Conservation (phyloP, 2,113 vertebrate genomes). For the Phyllopteryx taeniolatus region DNA sequence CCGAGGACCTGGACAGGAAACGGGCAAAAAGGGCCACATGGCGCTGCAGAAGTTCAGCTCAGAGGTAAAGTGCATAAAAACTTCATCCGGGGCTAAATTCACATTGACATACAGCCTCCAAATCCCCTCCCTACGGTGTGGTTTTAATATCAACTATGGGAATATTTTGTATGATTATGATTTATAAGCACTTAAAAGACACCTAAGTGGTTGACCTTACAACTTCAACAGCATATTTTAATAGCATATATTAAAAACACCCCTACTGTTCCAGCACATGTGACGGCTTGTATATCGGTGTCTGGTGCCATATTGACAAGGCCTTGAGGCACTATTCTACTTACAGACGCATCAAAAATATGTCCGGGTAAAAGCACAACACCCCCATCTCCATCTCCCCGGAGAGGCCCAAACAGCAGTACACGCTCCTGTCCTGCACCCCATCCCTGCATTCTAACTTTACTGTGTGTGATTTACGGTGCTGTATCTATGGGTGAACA, state of each 20-base stretch:
- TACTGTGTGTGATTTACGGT: slow-evolving; percentile 88
- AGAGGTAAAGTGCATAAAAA: slow-evolving; percentile 88
- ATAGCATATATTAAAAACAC: slow-evolving; percentile 80
- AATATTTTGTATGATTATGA: slow-evolving; percentile 29
- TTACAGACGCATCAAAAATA: slow-evolving; percentile 41
- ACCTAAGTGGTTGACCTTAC: slow-evolving; percentile 76
- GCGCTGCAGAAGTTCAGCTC: slow-evolving; percentile 82
- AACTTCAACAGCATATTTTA: slow-evolving; percentile 77
- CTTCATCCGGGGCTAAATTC: slow-evolving; percentile 79
- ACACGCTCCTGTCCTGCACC: slow-evolving; percentile 48
- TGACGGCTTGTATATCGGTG: slow-evolving; percentile 8
- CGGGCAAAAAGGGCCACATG: slow-evolving; percentile 71
- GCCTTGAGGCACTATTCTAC: slow-evolving; percentile 55
- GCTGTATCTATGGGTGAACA: slow-evolving; percentile 76
- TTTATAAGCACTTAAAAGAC: slow-evolving; percentile 71
- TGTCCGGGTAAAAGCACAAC: slow-evolving; percentile 14
- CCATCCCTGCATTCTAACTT: slow-evolving; percentile 68
- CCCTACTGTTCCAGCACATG: slow-evolving; percentile 36
- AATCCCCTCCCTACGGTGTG: slow-evolving; percentile 16
- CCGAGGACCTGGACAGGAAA: slow-evolving; percentile 82
- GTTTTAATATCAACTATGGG: slow-evolving; percentile 26
- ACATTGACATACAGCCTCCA: slow-evolving; percentile 31
- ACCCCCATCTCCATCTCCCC: slow-evolving; percentile 7
- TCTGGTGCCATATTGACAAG: slow-evolving; percentile 13
- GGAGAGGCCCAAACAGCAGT: slow-evolving; percentile 48